phyloP scores from a whole-genome alignment of 2,888 invertebrate species.

The Habroteleia sp. region DNA sequence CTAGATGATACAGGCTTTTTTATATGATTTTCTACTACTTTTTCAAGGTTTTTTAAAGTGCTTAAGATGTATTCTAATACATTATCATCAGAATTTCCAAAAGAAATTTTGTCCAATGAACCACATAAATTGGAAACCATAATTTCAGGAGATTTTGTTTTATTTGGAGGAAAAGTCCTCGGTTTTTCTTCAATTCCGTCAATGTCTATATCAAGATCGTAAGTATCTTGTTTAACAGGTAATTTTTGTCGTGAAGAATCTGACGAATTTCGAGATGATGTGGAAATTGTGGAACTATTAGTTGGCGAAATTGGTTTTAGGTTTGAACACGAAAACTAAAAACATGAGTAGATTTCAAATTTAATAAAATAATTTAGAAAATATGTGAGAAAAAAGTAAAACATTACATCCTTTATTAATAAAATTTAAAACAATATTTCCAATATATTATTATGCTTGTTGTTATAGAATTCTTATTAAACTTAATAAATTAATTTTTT shows the following conservation, averaged over 20 bases:
- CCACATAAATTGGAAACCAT: conserved; percentile 64
- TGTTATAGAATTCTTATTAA: no score
- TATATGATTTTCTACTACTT: conserved; percentile 63
- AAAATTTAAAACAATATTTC: no score
- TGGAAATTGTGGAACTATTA: conserved; percentile 10
- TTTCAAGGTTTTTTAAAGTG: conserved; percentile 66
- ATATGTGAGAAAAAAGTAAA: no score
- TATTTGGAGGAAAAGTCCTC: conserved; percentile 68
- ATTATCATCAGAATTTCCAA: conserved; percentile 63
- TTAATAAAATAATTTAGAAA: no score
- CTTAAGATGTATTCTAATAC: conserved; percentile 66
- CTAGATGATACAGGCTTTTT: conserved; percentile 47
- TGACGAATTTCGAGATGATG: background rate
- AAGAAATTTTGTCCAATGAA: conserved; percentile 70
- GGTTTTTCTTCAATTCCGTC: conserved; percentile 68
- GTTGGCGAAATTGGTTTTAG: conserved; percentile 8
- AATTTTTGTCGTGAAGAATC: no score
- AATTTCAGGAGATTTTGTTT: conserved; percentile 68
- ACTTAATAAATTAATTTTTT: no score
- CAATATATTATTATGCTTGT: no score
- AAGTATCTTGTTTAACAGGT: conserved; percentile 66
- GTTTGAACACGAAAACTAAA: no score
- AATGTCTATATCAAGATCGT: conserved; percentile 43
- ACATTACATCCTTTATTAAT: no score
- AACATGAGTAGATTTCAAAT: no score